Evolutionary conservation across 2,113 vertebrate species (phyloP), one percentile per base, ranked within the genome.

Genomic region (Clarias gariepinus): DNA sequence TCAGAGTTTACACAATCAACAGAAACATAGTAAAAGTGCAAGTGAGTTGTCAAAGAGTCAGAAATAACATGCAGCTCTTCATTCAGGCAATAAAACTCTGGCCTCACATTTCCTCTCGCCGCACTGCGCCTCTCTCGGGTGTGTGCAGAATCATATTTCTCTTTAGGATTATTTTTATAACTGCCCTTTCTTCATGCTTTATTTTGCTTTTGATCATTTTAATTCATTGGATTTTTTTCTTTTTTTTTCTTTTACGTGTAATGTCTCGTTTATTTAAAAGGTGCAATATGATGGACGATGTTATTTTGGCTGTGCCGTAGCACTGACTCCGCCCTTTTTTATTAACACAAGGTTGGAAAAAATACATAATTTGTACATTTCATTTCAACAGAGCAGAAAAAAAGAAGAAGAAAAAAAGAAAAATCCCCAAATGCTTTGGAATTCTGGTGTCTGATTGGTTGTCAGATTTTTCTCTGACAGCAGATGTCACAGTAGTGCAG

Each of bases 1-100:
- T 66, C 81, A 52, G 60, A 47, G 61, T 11, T 82, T 82, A 82
- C 41, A 82, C 81, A 82, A 66, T 82, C 41, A 82, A 82, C 23
- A 52, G 52, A 82, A 82, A 82, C 61, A 82, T 23, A 64, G 81
- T 41, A 82, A 66, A 63, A 82, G 81, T 82, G 33, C 61, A 82
- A 52, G 81, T 19, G 23, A 53, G 81, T 18, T 82, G 81, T 66
- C 81, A 52, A 82, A 73, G 33, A 86, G 47, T 16, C 58, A 79
- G 76, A 85, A 74, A 76, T 28, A 82, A 66, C 61, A 82, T 25
- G 28, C 61, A 28, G 41, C 28, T 28, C 25, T n/a, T 66, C 23
- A 52, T 63, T 66, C 61, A 28, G 81, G 81, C 7, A 82, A 82
- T 53, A 53, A 82, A 82, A 66, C 61, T 28, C 61, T 0, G 13